These are phyloP conservation scores for Aproaerema taeniolella DNA, from an alignment of 2,888 invertebrate genomes.

Conservation along the genomic window DNA sequence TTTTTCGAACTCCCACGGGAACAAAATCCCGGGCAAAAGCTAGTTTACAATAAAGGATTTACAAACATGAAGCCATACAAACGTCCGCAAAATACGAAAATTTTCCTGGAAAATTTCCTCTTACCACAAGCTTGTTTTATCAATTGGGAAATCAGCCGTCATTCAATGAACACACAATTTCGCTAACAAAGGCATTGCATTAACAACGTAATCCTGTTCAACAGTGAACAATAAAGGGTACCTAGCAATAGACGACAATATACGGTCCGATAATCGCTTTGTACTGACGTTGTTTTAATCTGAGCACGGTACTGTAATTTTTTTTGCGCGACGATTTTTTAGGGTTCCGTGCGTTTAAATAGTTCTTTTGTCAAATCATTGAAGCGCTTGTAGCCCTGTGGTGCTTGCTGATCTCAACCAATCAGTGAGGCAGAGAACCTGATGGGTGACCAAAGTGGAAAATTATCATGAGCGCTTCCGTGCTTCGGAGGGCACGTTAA, in stretches of 20 bases:
- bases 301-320: constrained; percentile 31
- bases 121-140: not conserved
- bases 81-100: not conserved
- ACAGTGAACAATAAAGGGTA: constrained; percentile 18
- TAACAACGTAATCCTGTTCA: constrained; percentile 18
- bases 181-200: constrained; percentile 8
- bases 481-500: no score
- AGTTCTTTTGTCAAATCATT: no score
- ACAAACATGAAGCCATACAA: not conserved
- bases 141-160: constrained; percentile 5
- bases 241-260: constrained; percentile 45
- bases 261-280: constrained; percentile 69
- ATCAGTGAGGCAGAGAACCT: no score
- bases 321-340: no score
- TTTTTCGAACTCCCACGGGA: not conserved
- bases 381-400: no score
- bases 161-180: constrained; percentile 7
- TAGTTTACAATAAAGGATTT: not conserved
- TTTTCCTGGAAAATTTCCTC: not conserved
- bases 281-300: constrained; percentile 60
- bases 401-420: no score
- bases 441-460: no score
- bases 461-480: no score
- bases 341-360: no score
- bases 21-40: not conserved